phyloP scores from a whole-genome alignment of 2,113 vertebrate species.

The Actenoides hombroni region DNA sequence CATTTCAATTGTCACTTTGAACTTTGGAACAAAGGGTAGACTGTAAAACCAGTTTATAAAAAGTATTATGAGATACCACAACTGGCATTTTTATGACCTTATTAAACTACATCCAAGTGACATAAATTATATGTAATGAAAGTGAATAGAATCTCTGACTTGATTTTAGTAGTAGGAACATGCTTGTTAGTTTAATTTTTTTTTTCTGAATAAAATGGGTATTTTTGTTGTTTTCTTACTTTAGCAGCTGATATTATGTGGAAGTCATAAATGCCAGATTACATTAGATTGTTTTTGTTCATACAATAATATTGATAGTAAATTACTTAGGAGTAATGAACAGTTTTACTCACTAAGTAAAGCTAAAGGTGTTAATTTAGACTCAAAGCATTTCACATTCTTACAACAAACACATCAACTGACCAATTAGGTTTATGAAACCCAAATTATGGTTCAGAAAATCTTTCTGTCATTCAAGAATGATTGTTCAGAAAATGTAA shows the following conservation, averaged over 20 bases:
- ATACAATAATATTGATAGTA: slow-evolving; percentile 67
- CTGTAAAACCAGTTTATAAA: slow-evolving; percentile 87
- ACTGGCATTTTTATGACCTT: slow-evolving; percentile 85
- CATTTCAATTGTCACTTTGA: slow-evolving; percentile 85
- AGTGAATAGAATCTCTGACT: slow-evolving; percentile 79
- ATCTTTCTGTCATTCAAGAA: neutral
- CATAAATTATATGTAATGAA: slow-evolving; percentile 86
- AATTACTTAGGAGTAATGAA: slow-evolving; percentile 69
- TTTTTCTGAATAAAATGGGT: slow-evolving; percentile 69
- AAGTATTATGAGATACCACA: slow-evolving; percentile 86
- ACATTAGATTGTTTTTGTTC: slow-evolving; percentile 69
- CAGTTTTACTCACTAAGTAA: slow-evolving; percentile 69
- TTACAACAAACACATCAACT: slow-evolving; percentile 50
- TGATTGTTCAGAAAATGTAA: neutral
- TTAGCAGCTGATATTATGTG: slow-evolving; percentile 76
- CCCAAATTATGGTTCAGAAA: slow-evolving; percentile 28
- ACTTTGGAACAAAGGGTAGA: slow-evolving; percentile 84
- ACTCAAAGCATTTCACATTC: slow-evolving; percentile 69
- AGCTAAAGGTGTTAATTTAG: slow-evolving; percentile 76
- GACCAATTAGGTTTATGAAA: slow-evolving; percentile 46
- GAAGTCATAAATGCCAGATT: slow-evolving; percentile 80
- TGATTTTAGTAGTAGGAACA: slow-evolving; percentile 80
- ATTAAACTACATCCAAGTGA: slow-evolving; percentile 84
- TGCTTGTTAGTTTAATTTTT: slow-evolving; percentile 75
- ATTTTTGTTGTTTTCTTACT: slow-evolving; percentile 71